These are phyloP conservation scores for Schizothorax lantsangensis DNA, from an alignment of 2,797 vertebrate species.

Conservation along the genomic window DNA sequence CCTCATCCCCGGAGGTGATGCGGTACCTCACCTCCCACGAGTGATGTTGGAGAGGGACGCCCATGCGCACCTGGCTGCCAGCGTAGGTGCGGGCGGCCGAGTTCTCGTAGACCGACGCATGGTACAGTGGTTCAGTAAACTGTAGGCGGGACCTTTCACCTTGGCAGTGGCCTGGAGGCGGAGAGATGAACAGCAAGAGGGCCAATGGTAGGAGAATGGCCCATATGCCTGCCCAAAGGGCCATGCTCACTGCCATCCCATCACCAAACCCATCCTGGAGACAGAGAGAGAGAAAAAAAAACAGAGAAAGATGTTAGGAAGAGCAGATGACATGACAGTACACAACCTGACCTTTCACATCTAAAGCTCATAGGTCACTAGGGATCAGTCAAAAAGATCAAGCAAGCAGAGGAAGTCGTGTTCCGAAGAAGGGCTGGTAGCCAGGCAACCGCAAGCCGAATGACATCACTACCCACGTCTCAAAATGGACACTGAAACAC, in stretches of 20 bases:
- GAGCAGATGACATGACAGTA: constrained; percentile 44
- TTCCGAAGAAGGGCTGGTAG: constrained; percentile 47
- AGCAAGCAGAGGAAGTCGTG: constrained; percentile 18
- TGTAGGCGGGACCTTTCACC: constrained; percentile 80
- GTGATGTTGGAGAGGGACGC: constrained; percentile 85
- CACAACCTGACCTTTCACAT: constrained; percentile 13
- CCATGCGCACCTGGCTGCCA: constrained; percentile 93
- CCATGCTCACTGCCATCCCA: constrained; percentile 93
- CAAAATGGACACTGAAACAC: constrained; percentile 63
- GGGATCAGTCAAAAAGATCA: constrained; percentile 25
- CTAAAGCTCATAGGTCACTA: constrained; percentile 36
- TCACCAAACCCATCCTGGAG: constrained; percentile 86
- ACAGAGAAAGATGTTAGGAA: constrained; percentile 38
- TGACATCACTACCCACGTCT: constrained; percentile 72
- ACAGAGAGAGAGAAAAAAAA: constrained; percentile 35
- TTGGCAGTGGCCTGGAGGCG: constrained; percentile 74
- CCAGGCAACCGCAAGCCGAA: constrained; percentile 60
- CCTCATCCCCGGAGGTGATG: constrained; percentile 95
- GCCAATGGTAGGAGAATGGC: constrained; percentile 79
- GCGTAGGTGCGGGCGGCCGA: constrained; percentile 95
- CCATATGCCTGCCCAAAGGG: constrained; percentile 84
- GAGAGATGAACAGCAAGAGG: constrained; percentile 83
- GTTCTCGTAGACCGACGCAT: constrained; percentile 93
- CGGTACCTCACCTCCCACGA: constrained; percentile 96
- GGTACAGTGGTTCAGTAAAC: constrained; percentile 91